phyloP scores from a whole-genome alignment of 2,797 vertebrate species.

The Lateolabrax maculatus region DNA sequence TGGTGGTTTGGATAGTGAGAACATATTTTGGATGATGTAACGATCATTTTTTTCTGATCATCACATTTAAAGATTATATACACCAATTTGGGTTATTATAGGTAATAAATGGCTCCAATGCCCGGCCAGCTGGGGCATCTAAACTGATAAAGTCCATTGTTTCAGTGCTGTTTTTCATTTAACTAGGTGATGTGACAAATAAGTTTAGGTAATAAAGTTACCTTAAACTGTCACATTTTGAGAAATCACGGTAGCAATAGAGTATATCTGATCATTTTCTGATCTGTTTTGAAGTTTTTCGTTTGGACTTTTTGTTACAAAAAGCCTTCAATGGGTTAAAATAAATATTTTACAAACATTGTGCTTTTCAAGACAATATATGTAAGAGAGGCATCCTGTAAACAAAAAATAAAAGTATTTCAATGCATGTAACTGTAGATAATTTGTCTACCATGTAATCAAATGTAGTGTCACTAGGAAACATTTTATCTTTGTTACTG shows the following conservation, averaged over 20 bases:
- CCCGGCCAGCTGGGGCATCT: not conserved
- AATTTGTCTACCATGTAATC: conserved; percentile 33
- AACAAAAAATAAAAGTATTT: conserved; percentile 26
- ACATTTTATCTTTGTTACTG: conserved; percentile 28
- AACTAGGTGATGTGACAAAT: conserved; percentile 2
- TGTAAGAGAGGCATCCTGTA: conserved; percentile 31
- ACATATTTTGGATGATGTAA: not conserved
- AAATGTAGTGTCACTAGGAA: conserved; percentile 41
- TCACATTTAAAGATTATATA: conserved; percentile 5
- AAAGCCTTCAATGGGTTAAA: not conserved
- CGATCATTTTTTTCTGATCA: not conserved
- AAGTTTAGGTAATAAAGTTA: not conserved
- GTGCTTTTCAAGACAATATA: conserved; percentile 10
- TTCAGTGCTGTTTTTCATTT: conserved; percentile 1
- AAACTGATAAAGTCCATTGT: not conserved
- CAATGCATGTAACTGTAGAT: conserved; percentile 46
- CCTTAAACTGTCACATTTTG: conserved; percentile 8
- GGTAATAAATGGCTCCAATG: not conserved
- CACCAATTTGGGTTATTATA: not conserved
- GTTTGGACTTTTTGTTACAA: conserved; percentile 3
- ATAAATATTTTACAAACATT: conserved; percentile 19
- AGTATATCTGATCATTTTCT: not conserved
- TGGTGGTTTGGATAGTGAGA: not conserved
- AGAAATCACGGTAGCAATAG: not conserved
- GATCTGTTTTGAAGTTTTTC: conserved; percentile 1